Conservation (phyloP, 2,113 vertebrate species). For the Paratilapia polleni region DNA sequence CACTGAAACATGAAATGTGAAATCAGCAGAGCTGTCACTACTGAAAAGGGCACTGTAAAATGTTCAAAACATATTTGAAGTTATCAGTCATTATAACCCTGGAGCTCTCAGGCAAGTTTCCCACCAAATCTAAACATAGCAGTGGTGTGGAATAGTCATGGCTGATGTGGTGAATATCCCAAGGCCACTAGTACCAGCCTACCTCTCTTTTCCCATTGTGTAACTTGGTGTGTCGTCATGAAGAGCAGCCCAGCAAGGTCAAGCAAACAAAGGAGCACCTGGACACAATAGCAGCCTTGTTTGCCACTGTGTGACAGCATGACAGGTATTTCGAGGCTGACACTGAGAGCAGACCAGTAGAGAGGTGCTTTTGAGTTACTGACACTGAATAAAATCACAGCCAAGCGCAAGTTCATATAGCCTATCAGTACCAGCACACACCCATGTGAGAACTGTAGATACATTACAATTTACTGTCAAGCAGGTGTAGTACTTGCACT, state of each 20-base stretch:
- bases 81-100: not conserved
- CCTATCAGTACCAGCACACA: not conserved
- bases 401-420: too few species aligned
- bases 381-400: not conserved
- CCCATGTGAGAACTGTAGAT: not conserved
- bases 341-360: not conserved
- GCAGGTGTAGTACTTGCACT: not conserved
- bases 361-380: not conserved
- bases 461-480: not conserved
- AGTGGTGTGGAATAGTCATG: slow-evolving; percentile 3
- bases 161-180: slow-evolving; percentile 33
- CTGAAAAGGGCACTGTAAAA: too few species aligned
- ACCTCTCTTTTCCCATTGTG: not conserved
- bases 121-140: slow-evolving; percentile 27
- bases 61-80: not conserved
- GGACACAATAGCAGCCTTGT: slow-evolving; percentile 60
- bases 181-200: slow-evolving; percentile 19
- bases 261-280: slow-evolving; percentile 67
- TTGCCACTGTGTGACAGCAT: slow-evolving; percentile 18
- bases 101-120: not conserved
- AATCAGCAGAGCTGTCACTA: not conserved
- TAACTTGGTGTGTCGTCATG: slow-evolving; percentile 26
- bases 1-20: not conserved
- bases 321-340: slow-evolving; percentile 59
- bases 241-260: slow-evolving; percentile 9